phyloP scores from a whole-genome alignment of 2,888 invertebrate genomes.

The Operophtera brumata region DNA sequence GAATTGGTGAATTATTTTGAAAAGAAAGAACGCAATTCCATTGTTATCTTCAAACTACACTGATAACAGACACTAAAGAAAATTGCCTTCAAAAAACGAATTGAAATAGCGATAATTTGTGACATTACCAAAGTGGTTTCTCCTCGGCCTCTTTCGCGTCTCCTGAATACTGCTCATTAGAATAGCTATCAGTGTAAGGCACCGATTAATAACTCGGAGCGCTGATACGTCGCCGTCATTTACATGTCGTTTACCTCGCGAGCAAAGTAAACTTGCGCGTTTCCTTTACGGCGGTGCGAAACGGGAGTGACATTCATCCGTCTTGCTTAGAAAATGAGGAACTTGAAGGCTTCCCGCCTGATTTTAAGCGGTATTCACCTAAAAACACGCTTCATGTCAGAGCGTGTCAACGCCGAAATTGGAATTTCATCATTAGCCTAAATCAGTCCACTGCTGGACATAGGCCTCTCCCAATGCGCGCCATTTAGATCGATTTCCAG shows the following conservation, averaged over 20 bases:
- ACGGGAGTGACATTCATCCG: neutral
- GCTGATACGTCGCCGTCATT: constrained; percentile 68
- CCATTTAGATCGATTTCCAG: no score
- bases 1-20: no score
- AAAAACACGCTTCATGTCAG: no score
- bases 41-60: neutral
- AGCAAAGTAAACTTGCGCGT: constrained; percentile 48
- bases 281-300: constrained; percentile 37
- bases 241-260: constrained; percentile 76
- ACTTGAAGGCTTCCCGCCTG: no score
- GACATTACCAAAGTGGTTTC: constrained; percentile 56
- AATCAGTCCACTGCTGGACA: no score
- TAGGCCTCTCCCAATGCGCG: no score
- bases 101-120: constrained; percentile 33
- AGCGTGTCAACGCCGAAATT: no score
- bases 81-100: constrained; percentile 39
- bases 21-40: constrained; percentile 2
- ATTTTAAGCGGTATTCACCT: no score
- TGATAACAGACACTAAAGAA: neutral
- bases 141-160: constrained; percentile 75
- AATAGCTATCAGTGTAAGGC: constrained; percentile 77
- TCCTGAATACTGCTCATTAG: constrained; percentile 71
- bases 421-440: no score
- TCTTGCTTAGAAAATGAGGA: no score
- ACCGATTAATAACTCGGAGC: constrained; percentile 74